Conservation (phyloP, 1,140 invertebrate genomes). For the Zaprionus lachaisei region DNA sequence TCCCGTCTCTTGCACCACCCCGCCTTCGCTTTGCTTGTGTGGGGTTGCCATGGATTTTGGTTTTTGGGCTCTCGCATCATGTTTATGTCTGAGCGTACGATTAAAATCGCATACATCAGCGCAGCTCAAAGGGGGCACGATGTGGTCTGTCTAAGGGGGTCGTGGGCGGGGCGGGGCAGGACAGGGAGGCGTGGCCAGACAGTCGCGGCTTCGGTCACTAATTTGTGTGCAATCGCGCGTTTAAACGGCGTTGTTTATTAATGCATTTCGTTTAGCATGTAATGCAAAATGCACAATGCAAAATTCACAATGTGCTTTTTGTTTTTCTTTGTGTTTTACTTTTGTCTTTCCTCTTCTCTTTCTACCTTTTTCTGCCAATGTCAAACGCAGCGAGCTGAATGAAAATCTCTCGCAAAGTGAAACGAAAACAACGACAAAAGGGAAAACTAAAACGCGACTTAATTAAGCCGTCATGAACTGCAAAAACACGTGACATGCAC, state of each 20-base stretch:
- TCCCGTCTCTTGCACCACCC: background rate
- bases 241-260: slow-evolving; percentile 72
- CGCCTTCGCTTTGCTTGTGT: background rate
- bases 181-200: slow-evolving; percentile 39
- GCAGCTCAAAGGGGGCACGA: slow-evolving; percentile 21
- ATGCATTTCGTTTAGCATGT: slow-evolving; percentile 67
- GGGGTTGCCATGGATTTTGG: slow-evolving; percentile 70
- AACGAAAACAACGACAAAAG: slow-evolving; percentile 9
- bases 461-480: slow-evolving; percentile 70
- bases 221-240: slow-evolving; percentile 74
- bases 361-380: slow-evolving; percentile 10
- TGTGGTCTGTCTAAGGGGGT: slow-evolving; percentile 11
- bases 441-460: slow-evolving; percentile 57
- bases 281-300: slow-evolving; percentile 32
- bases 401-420: slow-evolving; percentile 16
- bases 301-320: slow-evolving; percentile 38
- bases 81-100: slow-evolving; percentile 75
- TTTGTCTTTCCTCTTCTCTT: background rate
- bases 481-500: slow-evolving; percentile 62
- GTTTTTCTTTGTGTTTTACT: slow-evolving; percentile 7
- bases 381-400: background rate
- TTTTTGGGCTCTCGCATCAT: slow-evolving; percentile 54
- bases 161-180: background rate
- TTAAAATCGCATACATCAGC: slow-evolving; percentile 77
- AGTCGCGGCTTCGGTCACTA: slow-evolving; percentile 62